Evolutionary conservation across 1,140 invertebrate genomes (phyloP).

Genomic region (Augochlora pura): DNA sequence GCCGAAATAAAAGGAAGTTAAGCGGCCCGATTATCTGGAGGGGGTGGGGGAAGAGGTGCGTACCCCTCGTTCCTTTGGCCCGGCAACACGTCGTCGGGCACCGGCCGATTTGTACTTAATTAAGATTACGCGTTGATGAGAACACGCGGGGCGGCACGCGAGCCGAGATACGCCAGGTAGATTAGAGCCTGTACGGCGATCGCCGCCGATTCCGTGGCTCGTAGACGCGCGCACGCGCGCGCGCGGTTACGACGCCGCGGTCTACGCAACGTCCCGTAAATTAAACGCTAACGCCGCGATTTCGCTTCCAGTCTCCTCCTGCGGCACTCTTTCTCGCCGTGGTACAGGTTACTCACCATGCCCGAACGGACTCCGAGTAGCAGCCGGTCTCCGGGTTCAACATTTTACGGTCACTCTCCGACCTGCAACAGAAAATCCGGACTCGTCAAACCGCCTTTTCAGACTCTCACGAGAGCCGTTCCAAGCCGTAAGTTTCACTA

Average conservation of each 20-base stretch:
- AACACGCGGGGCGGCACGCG: conserved; percentile 39
- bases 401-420: conserved; percentile 78
- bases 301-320: background rate
- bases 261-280: conserved; percentile 22
- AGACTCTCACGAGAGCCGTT: too few species aligned
- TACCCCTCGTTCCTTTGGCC: conserved; percentile 11
- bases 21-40: conserved; percentile 27
- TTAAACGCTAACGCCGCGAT: conserved; percentile 28
- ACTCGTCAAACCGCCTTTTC: background rate
- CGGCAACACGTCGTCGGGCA: conserved; percentile 34
- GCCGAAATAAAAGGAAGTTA: conserved; percentile 11
- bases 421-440: conserved; percentile 68
- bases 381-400: conserved; percentile 76
- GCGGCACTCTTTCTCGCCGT: conserved; percentile 6
- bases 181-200: conserved; percentile 22
- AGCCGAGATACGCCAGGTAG: conserved; percentile 41
- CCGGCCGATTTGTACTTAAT: conserved; percentile 54
- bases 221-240: too few species aligned
- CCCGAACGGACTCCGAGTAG: conserved; percentile 76
- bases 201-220: conserved; percentile 5
- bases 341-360: conserved; percentile 73
- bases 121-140: conserved; percentile 61
- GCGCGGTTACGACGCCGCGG: conserved; percentile 19
- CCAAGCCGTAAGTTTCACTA: too few species aligned
- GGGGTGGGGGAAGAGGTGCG: background rate